Evolutionary conservation across 2,797 vertebrate species (phyloP).

Genomic region (Salmo trutta): DNA sequence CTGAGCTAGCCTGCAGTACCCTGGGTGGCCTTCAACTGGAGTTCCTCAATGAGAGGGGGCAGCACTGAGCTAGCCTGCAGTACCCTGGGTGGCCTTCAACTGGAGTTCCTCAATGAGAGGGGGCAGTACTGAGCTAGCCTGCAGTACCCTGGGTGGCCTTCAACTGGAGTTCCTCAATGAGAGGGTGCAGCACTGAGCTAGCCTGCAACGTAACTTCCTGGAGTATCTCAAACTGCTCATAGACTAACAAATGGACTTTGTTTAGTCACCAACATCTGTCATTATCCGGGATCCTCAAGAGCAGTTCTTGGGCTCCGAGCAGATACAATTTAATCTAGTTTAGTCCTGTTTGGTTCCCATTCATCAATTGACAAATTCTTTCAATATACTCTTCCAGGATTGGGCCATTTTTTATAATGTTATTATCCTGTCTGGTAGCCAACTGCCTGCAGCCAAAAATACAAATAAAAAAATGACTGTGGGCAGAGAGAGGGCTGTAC

Average conservation of each 20-base stretch:
- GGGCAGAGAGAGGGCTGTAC: neutral
- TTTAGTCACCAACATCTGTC: neutral
- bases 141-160: too few species aligned
- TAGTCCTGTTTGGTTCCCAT: conserved; percentile 44
- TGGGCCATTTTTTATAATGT: conserved; percentile 54
- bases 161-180: too few species aligned
- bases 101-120: too few species aligned
- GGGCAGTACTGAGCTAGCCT: too few species aligned
- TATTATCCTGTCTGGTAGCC: conserved; percentile 60
- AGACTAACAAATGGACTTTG: neutral
- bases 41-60: too few species aligned
- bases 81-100: too few species aligned
- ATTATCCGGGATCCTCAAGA: neutral
- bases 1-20: too few species aligned
- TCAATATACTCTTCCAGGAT: conserved; percentile 65
- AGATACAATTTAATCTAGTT: conserved; percentile 58
- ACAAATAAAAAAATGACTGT: neutral
- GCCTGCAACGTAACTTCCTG: too few species aligned
- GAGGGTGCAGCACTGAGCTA: too few species aligned
- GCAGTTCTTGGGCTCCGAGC: conserved; percentile 48
- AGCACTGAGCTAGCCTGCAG: too few species aligned
- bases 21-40: too few species aligned
- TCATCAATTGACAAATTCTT: conserved; percentile 70
- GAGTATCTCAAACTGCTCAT: neutral
- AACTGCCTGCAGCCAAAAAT: neutral